A percentile compares a stretch with the other conserved stretches of the same genome.
phyloP scores from a whole-genome alignment of 2,888 invertebrate genomes.

The Thecophora atra region DNA sequence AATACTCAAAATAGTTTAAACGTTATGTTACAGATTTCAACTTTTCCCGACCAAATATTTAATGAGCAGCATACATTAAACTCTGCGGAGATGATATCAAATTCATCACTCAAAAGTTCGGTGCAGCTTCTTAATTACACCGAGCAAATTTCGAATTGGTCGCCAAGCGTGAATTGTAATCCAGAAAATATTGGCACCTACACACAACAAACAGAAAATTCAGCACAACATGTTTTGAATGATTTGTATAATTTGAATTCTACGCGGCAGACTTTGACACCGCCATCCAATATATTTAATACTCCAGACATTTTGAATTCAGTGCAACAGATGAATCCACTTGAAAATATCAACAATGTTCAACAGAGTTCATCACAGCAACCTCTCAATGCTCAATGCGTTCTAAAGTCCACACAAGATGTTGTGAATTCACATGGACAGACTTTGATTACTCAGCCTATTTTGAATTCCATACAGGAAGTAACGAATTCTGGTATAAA shows the following conservation, averaged over 20 bases:
- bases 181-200: not conserved
- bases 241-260: not conserved
- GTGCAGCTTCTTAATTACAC: not conserved
- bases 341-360: not conserved
- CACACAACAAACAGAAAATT: not conserved
- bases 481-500: not conserved
- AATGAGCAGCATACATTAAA: not conserved
- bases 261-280: not conserved
- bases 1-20: not conserved
- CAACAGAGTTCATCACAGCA: not conserved
- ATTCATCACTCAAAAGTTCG: not conserved
- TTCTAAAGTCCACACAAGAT: not conserved
- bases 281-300: not conserved
- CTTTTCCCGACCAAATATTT: not conserved
- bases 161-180: not conserved
- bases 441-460: not conserved
- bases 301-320: not conserved
- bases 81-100: not conserved
- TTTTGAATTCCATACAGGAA: not conserved
- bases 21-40: not conserved
- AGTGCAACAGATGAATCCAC: not conserved
- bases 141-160: not conserved
- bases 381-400: not conserved
- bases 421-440: not conserved
- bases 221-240: slow-evolving; percentile 1